These are phyloP conservation scores for Trematomus loennbergii DNA, from an alignment of 2,113 vertebrate species.

Conservation along the genomic window DNA sequence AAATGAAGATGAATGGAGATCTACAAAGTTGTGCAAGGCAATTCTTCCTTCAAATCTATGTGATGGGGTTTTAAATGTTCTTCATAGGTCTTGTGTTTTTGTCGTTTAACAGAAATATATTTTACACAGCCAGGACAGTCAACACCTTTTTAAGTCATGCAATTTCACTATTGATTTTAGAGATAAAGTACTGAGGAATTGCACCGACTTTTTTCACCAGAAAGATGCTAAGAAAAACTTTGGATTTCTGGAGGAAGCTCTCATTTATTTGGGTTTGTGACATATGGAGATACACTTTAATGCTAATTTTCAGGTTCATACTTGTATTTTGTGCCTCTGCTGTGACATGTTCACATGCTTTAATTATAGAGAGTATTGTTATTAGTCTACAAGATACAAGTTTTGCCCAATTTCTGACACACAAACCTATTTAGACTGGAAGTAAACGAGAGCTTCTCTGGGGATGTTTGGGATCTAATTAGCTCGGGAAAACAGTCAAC, in stretches of 20 bases:
- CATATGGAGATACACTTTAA: too few species aligned
- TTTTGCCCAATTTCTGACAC: too few species aligned
- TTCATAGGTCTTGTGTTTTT: background rate
- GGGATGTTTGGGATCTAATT: too few species aligned
- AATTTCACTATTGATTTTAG: background rate
- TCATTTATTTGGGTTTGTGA: too few species aligned
- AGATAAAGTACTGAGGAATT: background rate
- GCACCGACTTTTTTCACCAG: background rate
- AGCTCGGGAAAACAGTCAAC: too few species aligned
- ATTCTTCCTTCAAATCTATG: background rate
- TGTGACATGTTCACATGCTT: too few species aligned
- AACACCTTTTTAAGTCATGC: background rate
- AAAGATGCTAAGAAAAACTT: background rate
- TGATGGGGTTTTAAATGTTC: background rate
- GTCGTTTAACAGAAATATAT: background rate
- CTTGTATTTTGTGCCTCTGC: too few species aligned
- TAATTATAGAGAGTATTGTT: too few species aligned
- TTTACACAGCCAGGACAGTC: background rate
- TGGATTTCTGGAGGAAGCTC: background rate
- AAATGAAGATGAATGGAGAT: conserved; percentile 44
- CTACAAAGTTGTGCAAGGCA: background rate
- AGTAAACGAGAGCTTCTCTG: too few species aligned
- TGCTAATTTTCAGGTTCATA: too few species aligned
- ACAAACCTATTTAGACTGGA: too few species aligned
- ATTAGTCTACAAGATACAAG: too few species aligned